Evolutionary conservation across 2,888 invertebrate species (phyloP).

Genomic region (Dyspetes luteomarginatus): DNA sequence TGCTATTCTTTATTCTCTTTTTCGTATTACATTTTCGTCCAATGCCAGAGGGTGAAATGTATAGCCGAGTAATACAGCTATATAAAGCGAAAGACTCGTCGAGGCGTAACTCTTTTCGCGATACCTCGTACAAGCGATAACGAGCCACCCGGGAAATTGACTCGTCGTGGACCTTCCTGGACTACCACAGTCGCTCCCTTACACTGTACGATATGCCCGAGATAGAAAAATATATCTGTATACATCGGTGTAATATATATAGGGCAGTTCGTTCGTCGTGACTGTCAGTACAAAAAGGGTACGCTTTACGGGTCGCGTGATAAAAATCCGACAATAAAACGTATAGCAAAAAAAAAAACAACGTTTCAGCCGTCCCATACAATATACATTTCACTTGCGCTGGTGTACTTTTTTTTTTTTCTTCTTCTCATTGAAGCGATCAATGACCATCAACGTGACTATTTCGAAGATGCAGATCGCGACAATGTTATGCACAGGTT

Average conservation of each 20-base stretch:
- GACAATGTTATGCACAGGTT: too few species aligned
- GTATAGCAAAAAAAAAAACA: constrained; percentile 42
- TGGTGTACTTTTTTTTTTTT: constrained; percentile 9
- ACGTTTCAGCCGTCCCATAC: constrained; percentile 45
- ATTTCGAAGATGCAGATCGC: neutral
- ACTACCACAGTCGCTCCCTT: constrained; percentile 1
- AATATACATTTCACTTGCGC: constrained; percentile 31
- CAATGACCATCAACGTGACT: constrained; percentile 37
- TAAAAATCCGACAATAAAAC: constrained; percentile 62
- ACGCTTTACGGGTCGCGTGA: constrained; percentile 46
- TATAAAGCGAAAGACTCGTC: constrained; percentile 29
- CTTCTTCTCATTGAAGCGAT: constrained; percentile 31
- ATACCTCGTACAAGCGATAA: constrained; percentile 65
- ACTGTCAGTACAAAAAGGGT: constrained; percentile 13
- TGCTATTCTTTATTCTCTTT: neutral
- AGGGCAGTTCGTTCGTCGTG: constrained; percentile 19
- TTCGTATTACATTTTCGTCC: constrained; percentile 18
- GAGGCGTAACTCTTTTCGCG: constrained; percentile 63
- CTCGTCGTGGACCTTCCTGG: constrained; percentile 41
- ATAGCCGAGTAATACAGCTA: constrained; percentile 24
- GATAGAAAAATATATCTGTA: constrained; percentile 8
- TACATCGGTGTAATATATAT: constrained; percentile 1
- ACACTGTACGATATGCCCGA: neutral
- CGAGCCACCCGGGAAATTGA: constrained; percentile 68
- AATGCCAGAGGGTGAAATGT: constrained; percentile 1